Base-by-base conservation (phyloP, 2,888 invertebrate species). In the Sialis fuliginosa region DNA sequence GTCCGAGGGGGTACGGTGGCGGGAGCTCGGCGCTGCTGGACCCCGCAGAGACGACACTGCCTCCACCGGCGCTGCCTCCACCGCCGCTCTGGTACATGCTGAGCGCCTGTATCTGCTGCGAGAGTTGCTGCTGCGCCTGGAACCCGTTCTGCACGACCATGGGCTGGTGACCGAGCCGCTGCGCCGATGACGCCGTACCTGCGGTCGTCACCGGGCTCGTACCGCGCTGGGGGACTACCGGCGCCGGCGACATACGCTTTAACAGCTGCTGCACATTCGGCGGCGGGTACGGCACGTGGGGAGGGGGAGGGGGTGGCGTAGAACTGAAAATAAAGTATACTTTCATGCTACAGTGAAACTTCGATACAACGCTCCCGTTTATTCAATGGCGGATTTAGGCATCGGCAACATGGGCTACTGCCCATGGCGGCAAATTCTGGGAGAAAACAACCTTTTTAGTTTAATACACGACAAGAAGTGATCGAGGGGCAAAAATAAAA, bases 81-180 rank as follows among this genome's bases (percentile, higher is more conserved):
- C 69, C 70, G 41, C 71, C 71, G 50, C 72, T 72, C 56, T 79
- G 80, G 62, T 84, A 86, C 54, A 89, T 73, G 59, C 75, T 82
- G 51, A 90, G 69, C 30, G 86, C 87, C 65, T 90, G 90, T 66
- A 91, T 85, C 63, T 90, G 89, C 63, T 90, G 90, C 47, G 81
- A 72, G 46, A 91, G 70, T 63, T 90, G 89, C 57, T 90, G 89
- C 60, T 89, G 88, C 45, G 77, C 83, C 57, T 80, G 81, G 10
- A 82, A 81, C 8, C 79, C 81, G 61, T 83, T 85, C 64, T 83
- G 85, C 46, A 85, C 83, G 52, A 87, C 79, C 79, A 85, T 85
- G 48, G 81, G 87, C 58, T 77, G 79, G 34, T 81, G 68, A 40
- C 75, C 75, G 48, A 40, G 40, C 9, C 13, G 22, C 4, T 22